These are phyloP conservation scores for Typhlomys cinereus DNA, from an alignment of 2,113 vertebrate genomes.

Conservation along the genomic window DNA sequence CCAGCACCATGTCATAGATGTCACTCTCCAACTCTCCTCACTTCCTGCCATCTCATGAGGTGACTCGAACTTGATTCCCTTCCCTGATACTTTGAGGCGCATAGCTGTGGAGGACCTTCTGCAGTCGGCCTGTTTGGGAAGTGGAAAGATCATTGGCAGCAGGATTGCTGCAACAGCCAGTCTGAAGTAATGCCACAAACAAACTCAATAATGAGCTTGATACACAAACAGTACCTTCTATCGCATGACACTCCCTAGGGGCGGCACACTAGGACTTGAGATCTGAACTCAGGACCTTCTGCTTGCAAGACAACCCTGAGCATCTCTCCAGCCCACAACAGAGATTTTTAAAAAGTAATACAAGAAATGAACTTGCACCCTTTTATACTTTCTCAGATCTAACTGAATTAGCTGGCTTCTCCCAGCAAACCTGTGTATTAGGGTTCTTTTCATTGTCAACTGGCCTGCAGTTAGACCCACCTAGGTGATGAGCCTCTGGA, in stretches of 20 bases:
- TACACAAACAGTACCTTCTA: too few species aligned
- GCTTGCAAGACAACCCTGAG: too few species aligned
- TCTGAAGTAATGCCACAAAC: conserved; percentile 94
- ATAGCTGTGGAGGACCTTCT: conserved; percentile 88
- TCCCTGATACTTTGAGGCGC: conserved; percentile 86
- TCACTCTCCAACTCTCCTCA: conserved; percentile 88
- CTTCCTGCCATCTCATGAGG: conserved; percentile 89
- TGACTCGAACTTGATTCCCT: conserved; percentile 85
- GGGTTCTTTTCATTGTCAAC: neutral
- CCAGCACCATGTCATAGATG: conserved; percentile 94
- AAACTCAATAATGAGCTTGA: too few species aligned
- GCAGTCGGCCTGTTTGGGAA: conserved; percentile 89
- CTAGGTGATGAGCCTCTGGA: neutral
- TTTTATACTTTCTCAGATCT: neutral
- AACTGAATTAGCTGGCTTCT: neutral
- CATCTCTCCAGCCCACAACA: too few species aligned
- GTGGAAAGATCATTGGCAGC: conserved; percentile 91
- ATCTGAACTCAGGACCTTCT: too few species aligned
- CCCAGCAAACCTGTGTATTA: neutral
- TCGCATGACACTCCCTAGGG: too few species aligned
- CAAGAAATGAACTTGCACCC: neutral
- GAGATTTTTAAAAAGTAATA: neutral
- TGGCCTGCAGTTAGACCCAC: neutral
- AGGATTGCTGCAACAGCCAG: conserved; percentile 88
- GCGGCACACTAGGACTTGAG: too few species aligned